A percentile compares a stretch with the other conserved stretches of the same genome.
Evolutionary conservation across 2,113 vertebrate genomes (phyloP).

Genomic region (Gorsachius goisagi): DNA sequence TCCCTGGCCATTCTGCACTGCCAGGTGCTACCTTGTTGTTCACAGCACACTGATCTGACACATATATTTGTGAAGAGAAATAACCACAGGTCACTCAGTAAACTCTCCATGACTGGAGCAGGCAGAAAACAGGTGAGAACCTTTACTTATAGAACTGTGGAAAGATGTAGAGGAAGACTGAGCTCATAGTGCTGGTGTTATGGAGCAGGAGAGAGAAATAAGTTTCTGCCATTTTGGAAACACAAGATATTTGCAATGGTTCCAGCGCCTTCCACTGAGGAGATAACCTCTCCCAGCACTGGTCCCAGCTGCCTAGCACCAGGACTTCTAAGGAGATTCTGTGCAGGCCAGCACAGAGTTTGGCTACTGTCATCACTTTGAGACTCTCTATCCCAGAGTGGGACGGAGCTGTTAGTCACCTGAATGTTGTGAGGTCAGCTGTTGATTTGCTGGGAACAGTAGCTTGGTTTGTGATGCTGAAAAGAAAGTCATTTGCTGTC

Average conservation of each 20-base stretch:
- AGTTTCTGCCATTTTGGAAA: neutral
- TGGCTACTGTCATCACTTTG: neutral
- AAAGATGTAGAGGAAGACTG: neutral
- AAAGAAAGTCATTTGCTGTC: neutral
- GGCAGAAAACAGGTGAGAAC: neutral
- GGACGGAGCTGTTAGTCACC: neutral
- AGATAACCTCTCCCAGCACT: neutral
- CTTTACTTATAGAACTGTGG: neutral
- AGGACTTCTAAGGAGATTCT: neutral
- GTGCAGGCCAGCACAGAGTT: neutral
- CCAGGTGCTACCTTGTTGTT: neutral
- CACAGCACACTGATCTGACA: neutral
- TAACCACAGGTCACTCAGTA: neutral
- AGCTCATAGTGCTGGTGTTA: neutral
- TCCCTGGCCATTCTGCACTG: neutral
- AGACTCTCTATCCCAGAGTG: neutral
- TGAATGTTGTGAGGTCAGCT: neutral
- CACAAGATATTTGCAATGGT: neutral
- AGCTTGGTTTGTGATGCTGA: neutral
- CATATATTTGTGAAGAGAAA: neutral
- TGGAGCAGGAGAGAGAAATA: neutral
- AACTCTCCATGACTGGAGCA: neutral
- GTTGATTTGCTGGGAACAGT: neutral
- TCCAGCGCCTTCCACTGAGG: neutral
- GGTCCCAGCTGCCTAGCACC: neutral